Base-by-base conservation (phyloP, 1,140 invertebrate species). In the Wiebesia pumilae region DNA sequence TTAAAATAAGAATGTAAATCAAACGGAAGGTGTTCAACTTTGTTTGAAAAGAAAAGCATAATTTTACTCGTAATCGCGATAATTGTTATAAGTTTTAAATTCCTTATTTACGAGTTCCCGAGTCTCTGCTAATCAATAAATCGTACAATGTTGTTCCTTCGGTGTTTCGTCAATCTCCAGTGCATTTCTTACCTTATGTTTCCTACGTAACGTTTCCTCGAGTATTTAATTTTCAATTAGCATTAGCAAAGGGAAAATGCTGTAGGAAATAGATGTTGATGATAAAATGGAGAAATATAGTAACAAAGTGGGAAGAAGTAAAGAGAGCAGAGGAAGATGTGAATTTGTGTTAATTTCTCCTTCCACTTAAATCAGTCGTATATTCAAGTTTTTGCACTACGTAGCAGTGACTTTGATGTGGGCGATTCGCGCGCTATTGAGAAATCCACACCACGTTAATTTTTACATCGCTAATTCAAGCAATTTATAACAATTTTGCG, bases 301-400 rank as follows among this genome's bases (percentile, higher is more conserved):
- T n/a, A 24, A 54, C 35, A 78, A 81, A 81, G 65, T 67, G 79
- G 58, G 58, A 43, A 81, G 67, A 77, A 73, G 81, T 69, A 40
- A 77, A 75, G 81, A 78, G 69, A 27, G 73, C 38, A 81, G 73
- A 73, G 69, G 83, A 87, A 85, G 81, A 88, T 88, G 84, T 85
- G 84, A 85, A 85, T 85, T 86, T 82, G 85, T 77, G 85, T 86
- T 86, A 86, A 86, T 86, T 86, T 82, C 85, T 86, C 81, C 75
- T 77, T 82, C 69, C 75, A 78, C 81, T 81, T 83, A 81, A 87
- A 85, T 81, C 71, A n/a, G 30, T 21, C 30, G 16, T 79, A 78
- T 85, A 85, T 85, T 67, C 30, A 78, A 47, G 73, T 79, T 79
- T 38, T 30, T 51, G n/a, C 58, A 54, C 58, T 79, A 43, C 43